Conservation (phyloP, 2,888 invertebrate species). For the Tromatobia lineatoria region DNA sequence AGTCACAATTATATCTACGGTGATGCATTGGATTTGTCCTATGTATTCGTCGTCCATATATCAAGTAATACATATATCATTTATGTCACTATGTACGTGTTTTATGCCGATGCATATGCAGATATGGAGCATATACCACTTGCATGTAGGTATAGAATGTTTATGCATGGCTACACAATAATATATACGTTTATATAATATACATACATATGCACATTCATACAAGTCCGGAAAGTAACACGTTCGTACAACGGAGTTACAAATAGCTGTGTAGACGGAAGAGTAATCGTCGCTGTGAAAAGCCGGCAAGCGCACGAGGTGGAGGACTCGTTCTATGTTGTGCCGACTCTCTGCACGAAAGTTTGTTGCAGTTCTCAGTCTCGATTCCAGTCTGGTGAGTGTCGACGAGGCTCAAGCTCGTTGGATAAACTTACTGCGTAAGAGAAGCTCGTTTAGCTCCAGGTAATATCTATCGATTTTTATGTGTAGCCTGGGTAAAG, state of each 20-base stretch:
- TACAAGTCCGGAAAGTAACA: conserved; percentile 38
- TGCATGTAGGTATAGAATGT: neutral
- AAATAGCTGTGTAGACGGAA: conserved; percentile 65
- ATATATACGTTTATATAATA: conserved; percentile 29
- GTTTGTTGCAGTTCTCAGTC: conserved; percentile 57
- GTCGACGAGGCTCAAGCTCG: conserved; percentile 47
- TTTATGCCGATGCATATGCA: neutral
- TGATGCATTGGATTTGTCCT: conserved; percentile 1
- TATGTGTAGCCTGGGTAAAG: neutral
- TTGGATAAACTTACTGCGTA: conserved; percentile 5
- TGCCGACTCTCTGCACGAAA: conserved; percentile 59
- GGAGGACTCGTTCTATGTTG: conserved; percentile 41
- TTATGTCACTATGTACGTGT: conserved; percentile 20
- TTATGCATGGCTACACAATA: conserved; percentile 8
- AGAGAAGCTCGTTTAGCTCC: neutral
- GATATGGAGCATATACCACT: neutral
- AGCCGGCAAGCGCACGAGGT: conserved; percentile 58
- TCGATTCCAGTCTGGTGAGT: conserved; percentile 42
- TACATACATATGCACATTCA: conserved; percentile 2
- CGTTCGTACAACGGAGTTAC: conserved; percentile 56
- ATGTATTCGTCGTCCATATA: neutral
- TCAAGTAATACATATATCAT: conserved; percentile 29
- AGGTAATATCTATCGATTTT: conserved; percentile 22
- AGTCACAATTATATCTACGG: conserved; percentile 8
- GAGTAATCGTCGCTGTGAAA: conserved; percentile 68